These are phyloP conservation scores for Drosophila demipolita DNA, from an alignment of 2,888 invertebrate species.

Conservation along the genomic window DNA sequence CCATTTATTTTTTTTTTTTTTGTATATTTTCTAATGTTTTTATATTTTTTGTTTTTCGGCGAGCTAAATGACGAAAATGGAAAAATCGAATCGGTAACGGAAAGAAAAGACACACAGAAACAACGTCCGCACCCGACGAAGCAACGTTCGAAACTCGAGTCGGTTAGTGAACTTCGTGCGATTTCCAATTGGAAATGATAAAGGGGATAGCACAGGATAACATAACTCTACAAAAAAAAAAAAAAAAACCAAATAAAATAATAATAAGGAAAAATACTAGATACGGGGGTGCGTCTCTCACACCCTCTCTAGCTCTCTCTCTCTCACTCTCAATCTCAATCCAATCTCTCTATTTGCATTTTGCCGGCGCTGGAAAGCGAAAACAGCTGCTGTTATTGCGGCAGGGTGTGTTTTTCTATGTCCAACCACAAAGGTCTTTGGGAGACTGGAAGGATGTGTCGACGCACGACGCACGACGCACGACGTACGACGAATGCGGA, in stretches of 20 bases:
- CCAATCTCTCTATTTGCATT: slow-evolving; percentile 5
- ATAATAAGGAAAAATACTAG: slow-evolving; percentile 1
- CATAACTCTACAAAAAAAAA: slow-evolving; percentile 58
- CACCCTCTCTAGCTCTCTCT: slow-evolving; percentile 1
- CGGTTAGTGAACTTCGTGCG: slow-evolving; percentile 81
- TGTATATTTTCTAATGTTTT: not conserved
- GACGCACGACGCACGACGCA: not conserved
- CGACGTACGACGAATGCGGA: slow-evolving; percentile 5
- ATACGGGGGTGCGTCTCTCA: slow-evolving; percentile 54
- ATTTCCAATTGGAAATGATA: slow-evolving; percentile 67
- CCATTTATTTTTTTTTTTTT: not conserved
- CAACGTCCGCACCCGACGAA: slow-evolving; percentile 70
- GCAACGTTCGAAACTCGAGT: slow-evolving; percentile 76
- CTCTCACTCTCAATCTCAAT: not conserved
- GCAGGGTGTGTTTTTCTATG: slow-evolving; percentile 59
- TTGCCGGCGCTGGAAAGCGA: slow-evolving; percentile 59
- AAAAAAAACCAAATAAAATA: not conserved
- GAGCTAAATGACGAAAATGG: not conserved
- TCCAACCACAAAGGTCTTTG: slow-evolving; percentile 53
- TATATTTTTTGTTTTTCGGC: not conserved
- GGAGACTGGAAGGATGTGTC: slow-evolving; percentile 65
- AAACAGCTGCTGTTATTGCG: slow-evolving; percentile 64
- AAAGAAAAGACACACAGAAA: slow-evolving; percentile 16
- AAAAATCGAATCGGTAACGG: slow-evolving; percentile 5
- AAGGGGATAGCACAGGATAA: slow-evolving; percentile 52